Base-by-base conservation (phyloP, 2,113 vertebrate genomes). In the Vulpes vulpes region DNA sequence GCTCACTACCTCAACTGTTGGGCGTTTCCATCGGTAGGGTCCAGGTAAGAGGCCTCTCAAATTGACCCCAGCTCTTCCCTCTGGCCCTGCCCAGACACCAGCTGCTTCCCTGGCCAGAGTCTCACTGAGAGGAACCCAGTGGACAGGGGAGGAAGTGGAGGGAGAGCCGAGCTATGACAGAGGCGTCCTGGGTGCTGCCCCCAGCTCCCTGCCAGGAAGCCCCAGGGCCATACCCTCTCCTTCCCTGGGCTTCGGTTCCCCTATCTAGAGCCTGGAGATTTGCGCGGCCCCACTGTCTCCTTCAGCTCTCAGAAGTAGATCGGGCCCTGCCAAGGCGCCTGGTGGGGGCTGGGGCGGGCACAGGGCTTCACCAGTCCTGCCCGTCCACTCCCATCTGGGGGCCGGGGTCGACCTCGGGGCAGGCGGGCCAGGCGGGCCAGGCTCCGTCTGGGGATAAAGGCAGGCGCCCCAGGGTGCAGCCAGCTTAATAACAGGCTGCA, bases 361-460 rank as follows among this genome's bases (percentile, higher is more conserved):
- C 67, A 57, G 1, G 55, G 84, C 60, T 49, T 64, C 69, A 30
- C 22, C n/a, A 0, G 80, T 53, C 73, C 91, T 11, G 1, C 67
- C 89, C 79, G 20, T 91, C 91, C 49, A 30, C 79, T 80, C 74
- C 84, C 76, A 59, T 65, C 86, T 81, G 74, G 76, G 97, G 95
- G 92, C 87, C 96, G 38, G 83, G 97, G 96, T 96, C 80, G 78
- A 97, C 89, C 83, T 53, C 1, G 3, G 96, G 97, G 83, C 97
- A 97, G 96, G 96, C 79, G 5, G 97, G 89, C 96, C 43, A n/a
- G 96, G 96, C 96, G 5, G 97, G 91, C 96, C 43, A n/a, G 96
- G 96, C 96, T 92, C 91, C 64, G 95, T 97, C 97, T 98, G 76
- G 92, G 96, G 92, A 97, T 86, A 82, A 97, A 97, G 97, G 96